Conservation (phyloP, 2,797 vertebrate species). For the Tokudaia tokunoshimensis region DNA sequence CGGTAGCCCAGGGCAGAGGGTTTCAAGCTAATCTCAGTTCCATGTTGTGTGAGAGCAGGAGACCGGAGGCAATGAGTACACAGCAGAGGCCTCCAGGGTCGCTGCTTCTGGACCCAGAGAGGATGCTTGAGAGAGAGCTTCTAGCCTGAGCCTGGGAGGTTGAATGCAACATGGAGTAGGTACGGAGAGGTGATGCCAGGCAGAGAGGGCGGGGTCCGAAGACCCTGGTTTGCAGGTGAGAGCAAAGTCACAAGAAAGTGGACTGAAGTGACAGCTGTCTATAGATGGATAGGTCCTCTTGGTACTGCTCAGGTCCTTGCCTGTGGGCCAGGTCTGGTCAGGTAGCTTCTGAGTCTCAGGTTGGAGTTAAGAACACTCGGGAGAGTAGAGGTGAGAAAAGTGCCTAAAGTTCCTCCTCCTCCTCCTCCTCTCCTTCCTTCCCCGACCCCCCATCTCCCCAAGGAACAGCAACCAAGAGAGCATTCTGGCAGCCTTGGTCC, state of each 20-base stretch:
- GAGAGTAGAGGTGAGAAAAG: background rate
- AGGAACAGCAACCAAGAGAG: background rate
- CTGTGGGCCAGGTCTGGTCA: background rate
- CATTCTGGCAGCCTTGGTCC: background rate
- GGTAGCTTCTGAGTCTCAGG: background rate
- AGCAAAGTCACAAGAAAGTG: conserved; percentile 9
- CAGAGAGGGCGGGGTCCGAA: background rate
- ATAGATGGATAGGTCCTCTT: background rate
- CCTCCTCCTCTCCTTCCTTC: background rate
- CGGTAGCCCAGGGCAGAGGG: background rate
- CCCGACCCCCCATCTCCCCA: fast-evolving
- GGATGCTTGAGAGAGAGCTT: background rate
- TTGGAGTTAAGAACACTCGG: background rate
- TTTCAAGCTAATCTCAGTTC: background rate
- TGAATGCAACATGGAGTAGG: background rate
- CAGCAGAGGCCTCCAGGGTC: background rate
- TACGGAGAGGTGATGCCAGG: background rate
- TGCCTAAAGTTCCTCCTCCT: background rate
- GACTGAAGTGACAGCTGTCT: background rate
- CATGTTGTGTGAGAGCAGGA: background rate
- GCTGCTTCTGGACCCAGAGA: background rate
- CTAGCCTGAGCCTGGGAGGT: background rate
- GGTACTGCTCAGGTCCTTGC: background rate
- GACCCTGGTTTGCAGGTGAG: background rate
- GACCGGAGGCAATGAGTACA: background rate